These are phyloP conservation scores for Yponomeuta plumbellus DNA, from an alignment of 2,888 invertebrate genomes.

Conservation along the genomic window DNA sequence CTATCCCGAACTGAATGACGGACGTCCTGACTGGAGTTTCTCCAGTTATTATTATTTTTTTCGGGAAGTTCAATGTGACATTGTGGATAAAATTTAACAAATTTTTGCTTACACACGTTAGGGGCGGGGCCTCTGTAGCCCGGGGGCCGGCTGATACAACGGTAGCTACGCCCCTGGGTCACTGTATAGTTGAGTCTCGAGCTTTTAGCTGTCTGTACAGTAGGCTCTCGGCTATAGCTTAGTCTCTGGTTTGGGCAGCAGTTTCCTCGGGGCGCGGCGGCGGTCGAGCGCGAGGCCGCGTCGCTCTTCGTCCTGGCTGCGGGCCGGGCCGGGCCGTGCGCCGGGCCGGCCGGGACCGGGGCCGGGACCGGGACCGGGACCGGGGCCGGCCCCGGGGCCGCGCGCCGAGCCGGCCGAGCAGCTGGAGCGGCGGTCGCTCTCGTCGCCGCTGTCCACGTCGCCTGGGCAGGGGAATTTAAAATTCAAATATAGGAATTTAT, in stretches of 20 bases:
- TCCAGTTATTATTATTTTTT: too few species aligned
- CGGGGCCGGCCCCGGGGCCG: constrained; percentile 17
- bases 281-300: constrained; percentile 25
- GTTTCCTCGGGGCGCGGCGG: constrained; percentile 33
- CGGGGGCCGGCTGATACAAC: too few species aligned
- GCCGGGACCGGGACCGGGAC: constrained; percentile 16
- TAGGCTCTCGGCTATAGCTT: constrained; percentile 50
- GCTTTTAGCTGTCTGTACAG: too few species aligned
- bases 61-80: too few species aligned
- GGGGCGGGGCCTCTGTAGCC: too few species aligned
- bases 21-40: too few species aligned
- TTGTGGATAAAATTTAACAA: too few species aligned
- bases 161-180: too few species aligned
- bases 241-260: constrained; percentile 77
- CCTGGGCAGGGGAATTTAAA: constrained; percentile 54
- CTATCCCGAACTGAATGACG: too few species aligned
- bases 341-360: constrained; percentile 22
- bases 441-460: constrained; percentile 89
- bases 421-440: constrained; percentile 68
- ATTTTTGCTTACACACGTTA: too few species aligned
- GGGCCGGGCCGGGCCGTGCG: constrained; percentile 19
- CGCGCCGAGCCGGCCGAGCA: constrained; percentile 49
- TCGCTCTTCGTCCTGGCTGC: constrained; percentile 26
- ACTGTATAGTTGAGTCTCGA: too few species aligned
- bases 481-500: not conserved